A percentile compares a stretch with the other conserved stretches of the same genome.
Evolutionary conservation across 2,888 invertebrate genomes (phyloP).

Genomic region (Diogma glabrata): DNA sequence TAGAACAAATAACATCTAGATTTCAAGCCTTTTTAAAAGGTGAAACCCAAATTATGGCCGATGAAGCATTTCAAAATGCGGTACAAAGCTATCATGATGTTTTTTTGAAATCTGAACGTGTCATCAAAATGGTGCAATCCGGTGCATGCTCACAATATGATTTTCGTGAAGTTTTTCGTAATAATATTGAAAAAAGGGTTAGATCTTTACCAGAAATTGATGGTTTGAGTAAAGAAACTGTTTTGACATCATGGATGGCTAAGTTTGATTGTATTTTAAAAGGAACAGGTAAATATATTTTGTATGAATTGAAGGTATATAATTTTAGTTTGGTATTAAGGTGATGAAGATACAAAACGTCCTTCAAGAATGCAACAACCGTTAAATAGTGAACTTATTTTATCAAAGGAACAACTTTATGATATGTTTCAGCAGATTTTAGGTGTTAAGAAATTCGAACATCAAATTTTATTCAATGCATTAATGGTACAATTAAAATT

Average conservation of each 20-base stretch:
- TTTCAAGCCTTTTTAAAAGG: conserved; percentile 95
- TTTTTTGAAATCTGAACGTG: conserved; percentile 93
- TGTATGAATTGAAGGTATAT: not conserved
- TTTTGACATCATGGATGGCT: conserved; percentile 97
- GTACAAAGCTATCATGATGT: conserved; percentile 93
- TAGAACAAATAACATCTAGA: conserved; percentile 85
- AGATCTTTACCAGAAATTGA: conserved; percentile 98
- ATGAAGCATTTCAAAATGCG: conserved; percentile 98
- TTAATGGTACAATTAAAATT: conserved; percentile 55
- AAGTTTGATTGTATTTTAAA: conserved; percentile 98
- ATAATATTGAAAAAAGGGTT: conserved; percentile 97
- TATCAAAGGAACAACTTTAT: conserved; percentile 98
- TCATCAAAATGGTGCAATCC: conserved; percentile 91
- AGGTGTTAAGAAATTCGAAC: conserved; percentile 98
- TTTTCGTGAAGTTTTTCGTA: conserved; percentile 95
- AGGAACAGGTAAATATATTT: conserved; percentile 48
- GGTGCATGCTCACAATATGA: conserved; percentile 98
- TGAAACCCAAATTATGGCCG: conserved; percentile 95
- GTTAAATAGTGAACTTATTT: conserved; percentile 83
- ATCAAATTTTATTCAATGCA: conserved; percentile 97
- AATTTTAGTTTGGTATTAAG: conserved; percentile 32
- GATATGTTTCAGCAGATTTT: conserved; percentile 99
- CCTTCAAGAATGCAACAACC: conserved; percentile 80
- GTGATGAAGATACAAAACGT: conserved; percentile 78
- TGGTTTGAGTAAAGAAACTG: conserved; percentile 97